Evolutionary conservation across 2,888 invertebrate genomes (phyloP), one percentile per base, ranked within the genome.

Genomic region (Apocheima hispidaria): DNA sequence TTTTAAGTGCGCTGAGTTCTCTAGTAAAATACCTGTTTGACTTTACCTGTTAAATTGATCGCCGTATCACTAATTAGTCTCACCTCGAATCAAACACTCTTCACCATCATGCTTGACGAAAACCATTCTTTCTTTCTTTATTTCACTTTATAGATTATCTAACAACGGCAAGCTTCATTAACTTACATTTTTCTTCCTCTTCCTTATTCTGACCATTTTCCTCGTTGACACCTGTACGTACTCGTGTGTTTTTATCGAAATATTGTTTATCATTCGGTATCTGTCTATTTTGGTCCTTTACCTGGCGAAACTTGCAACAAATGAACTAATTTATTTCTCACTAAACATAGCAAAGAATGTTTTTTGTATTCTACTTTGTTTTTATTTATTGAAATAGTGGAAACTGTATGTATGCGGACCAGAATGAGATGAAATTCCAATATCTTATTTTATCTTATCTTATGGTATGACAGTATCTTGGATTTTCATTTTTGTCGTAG

Each of bases 141-240:
- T 4, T 16, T 21, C 35, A 12, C 41, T 26, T 36, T 49, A 49
- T 60, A 16, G 12, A 41, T 20, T n/a, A n/a, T n/a, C n/a, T n/a
- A 40, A 23, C 21, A 23, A 12, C 36, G 7, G 40, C 23, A 20
- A 16, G 14, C 3, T 44, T 1, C 40, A 65, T 44, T 1, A 33
- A 65, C 63, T 64, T 55, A 68, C 68, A 46, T 64, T 64, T 23
- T 60, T 62, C 28, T 51, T 62, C 23, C 26, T 46, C 46, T 30
- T 65, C 48, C 43, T 64, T 18, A 63, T 3, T 43, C 49, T 60
- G 46, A 2, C 38, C 61, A 63, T 68, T 14, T 4, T 55, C n/a
- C 54, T 10, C 0, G 30, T 14, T 10, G 2, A 18, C 14, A 51
- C 55, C 55, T 52, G 36, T n/a, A 35, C 23, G 23, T 41, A 33